phyloP scores from a whole-genome alignment of 2,113 vertebrate genomes.

The Sorex araneus region DNA sequence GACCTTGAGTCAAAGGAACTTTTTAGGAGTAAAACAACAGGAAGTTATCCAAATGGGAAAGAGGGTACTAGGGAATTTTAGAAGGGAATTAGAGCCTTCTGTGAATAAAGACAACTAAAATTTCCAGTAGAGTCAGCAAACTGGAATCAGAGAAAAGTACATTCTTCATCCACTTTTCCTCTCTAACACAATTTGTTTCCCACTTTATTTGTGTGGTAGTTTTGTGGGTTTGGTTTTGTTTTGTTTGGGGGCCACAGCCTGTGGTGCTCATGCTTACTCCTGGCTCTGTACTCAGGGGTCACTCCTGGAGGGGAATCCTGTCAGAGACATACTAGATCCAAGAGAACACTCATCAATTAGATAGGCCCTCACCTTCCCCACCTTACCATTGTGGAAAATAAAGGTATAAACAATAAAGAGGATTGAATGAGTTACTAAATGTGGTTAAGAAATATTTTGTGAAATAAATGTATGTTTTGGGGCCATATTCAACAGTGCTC shows the following conservation, averaged over 20 bases:
- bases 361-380: background rate
- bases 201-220: background rate
- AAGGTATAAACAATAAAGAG: background rate
- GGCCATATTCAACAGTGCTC: too few relatives aligned
- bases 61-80: background rate
- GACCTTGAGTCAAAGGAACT: background rate
- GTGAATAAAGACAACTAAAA: background rate
- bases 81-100: background rate
- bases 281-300: too few relatives aligned
- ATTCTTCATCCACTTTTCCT: background rate
- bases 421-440: background rate
- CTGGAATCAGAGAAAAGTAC: background rate
- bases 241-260: too few relatives aligned
- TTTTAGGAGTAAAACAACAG: background rate
- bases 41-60: background rate
- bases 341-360: background rate
- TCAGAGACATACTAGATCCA: background rate
- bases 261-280: too few relatives aligned
- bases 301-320: too few relatives aligned
- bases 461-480: too few relatives aligned
- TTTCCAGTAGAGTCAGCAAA: background rate
- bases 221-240: too few relatives aligned
- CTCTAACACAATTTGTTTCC: background rate
- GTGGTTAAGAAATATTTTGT: too few relatives aligned
- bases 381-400: background rate